Percentiles rank a stretch among this genome's conserved stretches.
These are phyloP conservation scores for Saxicola maurus DNA, from an alignment of 2,797 vertebrate genomes.

Conservation along the genomic window DNA sequence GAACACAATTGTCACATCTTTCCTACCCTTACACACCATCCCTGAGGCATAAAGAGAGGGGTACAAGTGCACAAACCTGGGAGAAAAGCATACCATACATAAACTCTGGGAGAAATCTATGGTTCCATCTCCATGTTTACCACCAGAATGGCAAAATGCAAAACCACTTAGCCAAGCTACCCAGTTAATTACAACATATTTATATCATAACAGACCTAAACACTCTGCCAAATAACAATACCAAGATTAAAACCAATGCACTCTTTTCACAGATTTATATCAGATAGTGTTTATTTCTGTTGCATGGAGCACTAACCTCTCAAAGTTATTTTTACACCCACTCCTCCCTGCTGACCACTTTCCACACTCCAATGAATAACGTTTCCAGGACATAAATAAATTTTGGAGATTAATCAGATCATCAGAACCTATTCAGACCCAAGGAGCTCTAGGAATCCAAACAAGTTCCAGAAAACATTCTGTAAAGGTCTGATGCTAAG, in stretches of 20 bases:
- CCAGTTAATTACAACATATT: neutral
- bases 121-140: neutral
- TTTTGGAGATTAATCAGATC: neutral
- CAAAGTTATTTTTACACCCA: neutral
- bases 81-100: neutral
- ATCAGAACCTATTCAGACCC: neutral
- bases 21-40: neutral
- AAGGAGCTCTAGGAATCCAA: neutral
- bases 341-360: neutral
- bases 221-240: neutral
- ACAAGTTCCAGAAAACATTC: neutral
- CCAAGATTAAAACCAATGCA: neutral
- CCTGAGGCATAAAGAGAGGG: neutral
- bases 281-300: neutral
- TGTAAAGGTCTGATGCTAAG: neutral
- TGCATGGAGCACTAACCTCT: neutral
- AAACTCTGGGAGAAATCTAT: neutral
- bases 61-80: neutral
- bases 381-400: neutral
- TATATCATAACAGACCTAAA: neutral
- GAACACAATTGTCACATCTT: neutral
- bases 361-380: neutral
- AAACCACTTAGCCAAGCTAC: neutral
- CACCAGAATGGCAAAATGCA: neutral
- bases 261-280: neutral